Conservation (phyloP, 2,888 invertebrate genomes). For the Platycheirus rosarum region DNA sequence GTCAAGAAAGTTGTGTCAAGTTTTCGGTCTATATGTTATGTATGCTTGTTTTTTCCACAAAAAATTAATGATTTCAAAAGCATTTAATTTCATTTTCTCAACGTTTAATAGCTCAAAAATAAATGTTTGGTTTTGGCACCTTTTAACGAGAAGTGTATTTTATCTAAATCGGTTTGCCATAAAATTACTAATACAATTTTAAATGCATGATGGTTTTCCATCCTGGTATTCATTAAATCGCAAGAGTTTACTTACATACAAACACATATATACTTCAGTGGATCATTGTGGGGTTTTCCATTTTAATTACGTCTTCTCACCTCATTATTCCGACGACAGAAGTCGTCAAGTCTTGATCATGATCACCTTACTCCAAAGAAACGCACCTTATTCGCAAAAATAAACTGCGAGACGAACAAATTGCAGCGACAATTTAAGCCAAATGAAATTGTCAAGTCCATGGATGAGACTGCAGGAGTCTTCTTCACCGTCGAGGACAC, state of each 20-base stretch:
- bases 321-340: conserved; percentile 42
- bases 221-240: conserved; percentile 50
- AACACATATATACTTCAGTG: no score
- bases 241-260: no score
- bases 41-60: no score
- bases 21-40: no score
- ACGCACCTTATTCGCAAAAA: conserved; percentile 15
- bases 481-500: no score
- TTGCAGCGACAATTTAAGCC: conserved; percentile 43
- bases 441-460: conserved; percentile 55
- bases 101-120: not conserved
- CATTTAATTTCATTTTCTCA: not conserved
- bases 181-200: conserved; percentile 46
- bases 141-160: no score
- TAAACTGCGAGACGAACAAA: conserved; percentile 47
- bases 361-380: not conserved
- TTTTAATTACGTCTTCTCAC: conserved; percentile 70
- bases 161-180: not conserved
- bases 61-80: not conserved
- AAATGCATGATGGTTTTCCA: conserved; percentile 24
- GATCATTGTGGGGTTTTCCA: conserved; percentile 42
- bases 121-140: no score
- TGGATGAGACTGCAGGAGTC: no score
- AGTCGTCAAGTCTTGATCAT: conserved; percentile 5
- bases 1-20: no score